phyloP scores from a whole-genome alignment of 2,888 invertebrate species.

The Heteromurus nitidus region DNA sequence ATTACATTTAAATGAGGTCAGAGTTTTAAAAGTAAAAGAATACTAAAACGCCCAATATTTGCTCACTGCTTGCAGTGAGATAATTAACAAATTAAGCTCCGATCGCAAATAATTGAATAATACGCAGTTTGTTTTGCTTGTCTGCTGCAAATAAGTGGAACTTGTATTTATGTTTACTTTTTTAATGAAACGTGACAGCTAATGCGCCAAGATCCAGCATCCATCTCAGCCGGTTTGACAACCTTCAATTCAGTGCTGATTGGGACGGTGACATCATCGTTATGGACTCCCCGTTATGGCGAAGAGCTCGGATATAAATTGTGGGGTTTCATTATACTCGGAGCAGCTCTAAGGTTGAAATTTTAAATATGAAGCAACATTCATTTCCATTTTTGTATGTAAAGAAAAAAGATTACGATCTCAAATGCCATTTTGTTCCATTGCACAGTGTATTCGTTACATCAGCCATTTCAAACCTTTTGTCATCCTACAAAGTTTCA shows the following conservation, averaged over 20 bases:
- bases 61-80: too few relatives aligned
- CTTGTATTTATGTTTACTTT: background rate
- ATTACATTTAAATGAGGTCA: too few relatives aligned
- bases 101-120: too few relatives aligned
- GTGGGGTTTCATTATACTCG: slow-evolving; percentile 72
- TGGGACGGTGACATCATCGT: slow-evolving; percentile 74
- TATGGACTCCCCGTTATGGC: slow-evolving; percentile 73
- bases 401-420: too few relatives aligned
- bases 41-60: too few relatives aligned
- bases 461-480: slow-evolving; percentile 75
- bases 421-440: too few relatives aligned
- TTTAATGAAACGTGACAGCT: slow-evolving; percentile 54
- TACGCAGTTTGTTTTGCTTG: too few relatives aligned
- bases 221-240: slow-evolving; percentile 71
- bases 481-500: slow-evolving; percentile 74
- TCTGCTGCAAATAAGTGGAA: too few relatives aligned
- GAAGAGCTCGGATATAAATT: slow-evolving; percentile 61
- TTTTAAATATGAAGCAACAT: background rate
- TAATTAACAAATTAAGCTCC: too few relatives aligned
- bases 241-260: slow-evolving; percentile 74
- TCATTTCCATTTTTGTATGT: too few relatives aligned
- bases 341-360: slow-evolving; percentile 71
- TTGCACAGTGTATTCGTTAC: slow-evolving; percentile 75
- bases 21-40: too few relatives aligned
- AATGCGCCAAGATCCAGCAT: slow-evolving; percentile 60